Evolutionary conservation across 2,888 invertebrate species (phyloP), one percentile per base, ranked within the genome.

Genomic region (Parascotia fuliginaria): DNA sequence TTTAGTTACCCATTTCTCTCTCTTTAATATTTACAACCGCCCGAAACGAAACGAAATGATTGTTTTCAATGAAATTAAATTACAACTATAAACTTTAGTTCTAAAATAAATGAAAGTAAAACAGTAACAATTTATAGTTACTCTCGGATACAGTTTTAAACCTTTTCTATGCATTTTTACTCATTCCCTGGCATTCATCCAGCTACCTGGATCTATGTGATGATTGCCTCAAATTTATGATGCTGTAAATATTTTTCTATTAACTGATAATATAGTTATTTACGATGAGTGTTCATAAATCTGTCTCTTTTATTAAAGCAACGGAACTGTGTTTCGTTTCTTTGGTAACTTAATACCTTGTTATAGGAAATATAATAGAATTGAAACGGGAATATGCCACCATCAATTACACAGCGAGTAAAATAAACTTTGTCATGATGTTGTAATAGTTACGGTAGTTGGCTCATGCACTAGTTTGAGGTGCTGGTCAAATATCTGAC

Each of bases 211-310:
- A 51, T 13, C 32, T 43, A 15, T 22, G 29, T 47, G 55, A 67
- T 65, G 63, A 65, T 56, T 55, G 48, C 44, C 37, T 63, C 55
- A 41, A 43, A 54, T 67, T 63, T 65, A 65, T 50, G 45, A 46
- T 45, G 45, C 42, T 42, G 42, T 67, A 63, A 66, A 66, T 56
- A 52, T 55, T 60, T 28, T 49, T 36, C 22, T 48, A 50, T 51
- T 13, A 37, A 33, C 52, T 33, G 31, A 52, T 56, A 62, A 53
- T 42, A 52, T 49, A 27, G 9, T 50, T 40, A 48, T 65, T 60
- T 51, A 65, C 22, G 43, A 39, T 5, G 34, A 32, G 42, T 37
- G 43, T 47, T 42, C 49, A 51, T 56, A 51, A 38, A 39, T 36
- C 7, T 3, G 40, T 65, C 37, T 24, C 44, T 34, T 54, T 45